Percentiles rank a stretch among this genome's conserved stretches.
phyloP scores from a whole-genome alignment of 2,113 vertebrate species.

The Ochotona curzoniae region DNA sequence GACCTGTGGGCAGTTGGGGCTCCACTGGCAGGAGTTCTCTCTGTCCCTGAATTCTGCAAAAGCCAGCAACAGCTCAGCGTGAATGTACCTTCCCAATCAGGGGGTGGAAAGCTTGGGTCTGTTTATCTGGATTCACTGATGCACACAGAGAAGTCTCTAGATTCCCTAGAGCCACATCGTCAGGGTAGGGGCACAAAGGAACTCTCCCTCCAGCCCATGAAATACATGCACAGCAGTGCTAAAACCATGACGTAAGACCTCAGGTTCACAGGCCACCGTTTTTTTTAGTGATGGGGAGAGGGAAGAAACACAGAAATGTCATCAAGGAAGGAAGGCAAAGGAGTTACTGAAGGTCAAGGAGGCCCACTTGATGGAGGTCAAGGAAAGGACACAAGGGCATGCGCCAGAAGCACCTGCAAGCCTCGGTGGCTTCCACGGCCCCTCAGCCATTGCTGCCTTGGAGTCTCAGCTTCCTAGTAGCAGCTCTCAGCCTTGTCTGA shows the following conservation, averaged over 20 bases:
- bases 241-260: not conserved
- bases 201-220: not conserved
- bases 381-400: rapidly evolving
- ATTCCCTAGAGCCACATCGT: not conserved
- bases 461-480: not conserved
- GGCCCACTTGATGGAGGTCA: not conserved
- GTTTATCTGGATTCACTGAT: not conserved
- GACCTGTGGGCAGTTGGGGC: not conserved
- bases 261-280: not conserved
- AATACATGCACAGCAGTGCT: rapidly evolving
- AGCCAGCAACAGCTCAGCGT: not conserved
- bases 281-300: not conserved
- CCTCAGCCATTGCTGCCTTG: rapidly evolving
- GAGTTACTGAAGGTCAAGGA: no score
- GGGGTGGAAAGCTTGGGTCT: not conserved
- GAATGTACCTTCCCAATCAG: not conserved
- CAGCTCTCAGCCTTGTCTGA: not conserved
- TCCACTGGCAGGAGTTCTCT: not conserved
- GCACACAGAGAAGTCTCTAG: rapidly evolving
- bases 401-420: not conserved
- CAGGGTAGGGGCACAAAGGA: not conserved
- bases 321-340: not conserved
- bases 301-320: not conserved
- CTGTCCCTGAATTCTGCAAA: not conserved
- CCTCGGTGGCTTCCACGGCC: not conserved